Evolutionary conservation across 1,140 invertebrate genomes (phyloP), one percentile per base, ranked within the genome.

Genomic region (Condylostylus longicornis): DNA sequence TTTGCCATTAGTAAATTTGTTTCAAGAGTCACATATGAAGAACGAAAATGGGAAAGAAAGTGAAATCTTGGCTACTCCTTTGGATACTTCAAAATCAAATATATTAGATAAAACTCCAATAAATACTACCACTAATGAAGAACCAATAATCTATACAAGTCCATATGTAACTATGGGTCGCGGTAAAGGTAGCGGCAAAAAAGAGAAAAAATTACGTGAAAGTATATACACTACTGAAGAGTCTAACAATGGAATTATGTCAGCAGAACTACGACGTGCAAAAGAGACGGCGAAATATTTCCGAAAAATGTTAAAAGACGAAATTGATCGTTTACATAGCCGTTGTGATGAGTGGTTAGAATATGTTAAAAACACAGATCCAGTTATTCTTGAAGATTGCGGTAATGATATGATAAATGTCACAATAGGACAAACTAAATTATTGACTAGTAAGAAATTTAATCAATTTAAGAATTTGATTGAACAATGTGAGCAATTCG

Each of bases 391-490:
- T 2, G 47, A 57, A 31, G 50, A 51, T 3, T 48, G 44, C 7
- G 49, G 48, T 17, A 42, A 49, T 20, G 72, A 75, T 48, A 61
- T 72, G 50, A 78, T 83, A 25, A 65, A 75, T 45, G 67, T 74
- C 15, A 67, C 72, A 1, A 64, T 79, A 20, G 77, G 79, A 0
- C 75, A 82, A 49, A 74, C 77, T 0, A 66, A 71, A 37, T 51
- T 82, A 8, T 49, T 84, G 3, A 69, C 79, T 1, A 61, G 50
- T 5, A 75, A 79, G 42, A 77, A 81, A 44, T 73, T 82, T 42
- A 61, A 71, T 47, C 71, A 79, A 49, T 82, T 82, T 42, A 45
- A 54, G 14, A 51, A 63, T 2, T 55, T 84, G 2, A 74, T 82
- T 14, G 56, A 68, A 23, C 65, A 73, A 33, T 81, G 76, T 46